A percentile compares a stretch with the other conserved stretches of the same genome.
Evolutionary conservation across 2,888 invertebrate species (phyloP).

Genomic region (Amphipoea lucens): DNA sequence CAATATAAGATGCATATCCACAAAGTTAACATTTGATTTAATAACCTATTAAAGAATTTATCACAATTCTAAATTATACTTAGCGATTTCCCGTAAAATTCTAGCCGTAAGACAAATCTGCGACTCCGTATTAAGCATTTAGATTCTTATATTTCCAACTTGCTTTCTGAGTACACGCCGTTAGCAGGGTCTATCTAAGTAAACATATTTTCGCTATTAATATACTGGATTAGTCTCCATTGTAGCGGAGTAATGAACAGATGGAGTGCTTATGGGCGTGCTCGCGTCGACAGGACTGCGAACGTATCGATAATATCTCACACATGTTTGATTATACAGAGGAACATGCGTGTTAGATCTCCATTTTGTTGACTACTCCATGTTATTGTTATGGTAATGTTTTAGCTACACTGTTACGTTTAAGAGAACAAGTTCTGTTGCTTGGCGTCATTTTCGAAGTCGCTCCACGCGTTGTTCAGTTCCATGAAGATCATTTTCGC

Average conservation of each 20-base stretch:
- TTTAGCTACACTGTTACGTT: constrained; percentile 52
- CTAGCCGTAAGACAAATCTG: constrained; percentile 51
- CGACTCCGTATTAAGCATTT: constrained; percentile 49
- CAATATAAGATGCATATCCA: constrained; percentile 50
- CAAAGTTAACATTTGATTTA: constrained; percentile 51
- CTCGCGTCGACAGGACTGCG: background rate
- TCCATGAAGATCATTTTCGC: constrained; percentile 99
- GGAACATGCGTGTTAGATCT: constrained; percentile 20
- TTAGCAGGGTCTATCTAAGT: constrained; percentile 46
- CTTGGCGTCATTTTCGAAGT: constrained; percentile 96
- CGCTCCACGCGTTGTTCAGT: constrained; percentile 99
- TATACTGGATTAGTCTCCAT: constrained; percentile 40
- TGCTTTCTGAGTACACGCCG: constrained; percentile 48
- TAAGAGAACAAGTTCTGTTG: constrained; percentile 92
- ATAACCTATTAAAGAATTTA: constrained; percentile 62
- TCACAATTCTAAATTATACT: constrained; percentile 64
- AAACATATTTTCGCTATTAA: constrained; percentile 54
- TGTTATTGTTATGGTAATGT: constrained; percentile 29
- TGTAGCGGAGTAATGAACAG: constrained; percentile 40
- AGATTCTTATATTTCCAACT: constrained; percentile 53
- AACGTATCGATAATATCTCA: background rate
- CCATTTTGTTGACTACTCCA: constrained; percentile 48
- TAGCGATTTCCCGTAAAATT: constrained; percentile 36
- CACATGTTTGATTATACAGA: constrained; percentile 8
- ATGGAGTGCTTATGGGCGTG: constrained; percentile 29